Conservation (phyloP, 2,113 vertebrate species). For the Tragulus kanchil region DNA sequence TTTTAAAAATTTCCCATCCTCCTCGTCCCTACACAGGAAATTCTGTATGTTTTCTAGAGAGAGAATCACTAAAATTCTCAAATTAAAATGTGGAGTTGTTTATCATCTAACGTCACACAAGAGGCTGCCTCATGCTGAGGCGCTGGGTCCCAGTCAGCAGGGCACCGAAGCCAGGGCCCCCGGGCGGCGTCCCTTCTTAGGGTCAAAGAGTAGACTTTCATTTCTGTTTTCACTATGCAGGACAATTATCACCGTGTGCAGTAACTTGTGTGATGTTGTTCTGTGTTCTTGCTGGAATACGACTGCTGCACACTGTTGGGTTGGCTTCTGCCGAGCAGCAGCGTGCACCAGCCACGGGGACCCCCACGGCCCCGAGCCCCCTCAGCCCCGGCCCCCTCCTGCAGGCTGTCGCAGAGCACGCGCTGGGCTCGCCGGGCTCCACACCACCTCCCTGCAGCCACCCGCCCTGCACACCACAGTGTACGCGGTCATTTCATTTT, state of each 20-base stretch:
- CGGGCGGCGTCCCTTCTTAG: too few relatives aligned
- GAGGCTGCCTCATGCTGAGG: fast-evolving
- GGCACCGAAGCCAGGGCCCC: too few relatives aligned
- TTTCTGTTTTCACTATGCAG: not conserved
- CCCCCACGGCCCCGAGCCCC: too few relatives aligned
- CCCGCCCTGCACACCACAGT: fast-evolving
- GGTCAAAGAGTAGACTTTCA: not conserved
- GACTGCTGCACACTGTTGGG: too few relatives aligned
- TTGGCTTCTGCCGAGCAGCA: too few relatives aligned
- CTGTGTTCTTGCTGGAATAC: too few relatives aligned
- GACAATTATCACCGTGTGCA: not conserved
- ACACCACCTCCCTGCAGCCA: not conserved
- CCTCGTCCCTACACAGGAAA: not conserved
- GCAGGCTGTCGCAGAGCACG: not conserved
- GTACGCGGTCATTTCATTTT: too few relatives aligned
- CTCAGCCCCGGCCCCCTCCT: too few relatives aligned
- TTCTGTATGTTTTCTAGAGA: not conserved
- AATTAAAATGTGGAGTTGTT: not conserved
- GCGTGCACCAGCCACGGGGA: too few relatives aligned
- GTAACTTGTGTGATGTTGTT: not conserved
- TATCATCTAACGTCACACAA: not conserved
- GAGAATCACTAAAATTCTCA: not conserved
- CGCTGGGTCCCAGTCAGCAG: fast-evolving
- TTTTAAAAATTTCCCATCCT: not conserved
- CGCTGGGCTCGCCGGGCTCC: too few relatives aligned